Percentiles rank a stretch among this genome's conserved stretches.
Conservation (phyloP, 2,113 vertebrate species). For the Conger conger region DNA sequence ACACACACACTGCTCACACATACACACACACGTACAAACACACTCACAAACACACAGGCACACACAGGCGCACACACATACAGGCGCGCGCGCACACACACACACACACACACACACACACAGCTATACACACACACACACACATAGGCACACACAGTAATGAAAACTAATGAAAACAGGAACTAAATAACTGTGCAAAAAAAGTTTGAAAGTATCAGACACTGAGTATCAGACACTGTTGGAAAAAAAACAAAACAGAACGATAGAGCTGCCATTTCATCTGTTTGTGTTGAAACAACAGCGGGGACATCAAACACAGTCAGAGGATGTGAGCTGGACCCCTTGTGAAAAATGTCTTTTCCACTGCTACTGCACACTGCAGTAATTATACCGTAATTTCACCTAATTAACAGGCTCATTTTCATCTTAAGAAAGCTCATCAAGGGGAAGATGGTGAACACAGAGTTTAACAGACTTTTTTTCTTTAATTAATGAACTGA, state of each 20-base stretch:
- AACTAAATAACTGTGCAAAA: background rate
- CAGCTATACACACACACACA: background rate
- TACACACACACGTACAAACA: too few species aligned
- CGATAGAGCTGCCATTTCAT: constrained; percentile 18
- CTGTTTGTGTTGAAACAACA: constrained; percentile 22
- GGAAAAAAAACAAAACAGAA: constrained; percentile 13
- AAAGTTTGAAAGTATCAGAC: background rate
- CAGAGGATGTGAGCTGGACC: constrained; percentile 17
- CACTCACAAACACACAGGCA: too few species aligned
- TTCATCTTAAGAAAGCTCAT: constrained; percentile 55
- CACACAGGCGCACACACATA: too few species aligned
- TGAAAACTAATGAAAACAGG: constrained; percentile 21
- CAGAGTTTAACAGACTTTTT: constrained; percentile 35
- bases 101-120: background rate
- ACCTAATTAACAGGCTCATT: constrained; percentile 59
- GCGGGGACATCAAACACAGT: constrained; percentile 17
- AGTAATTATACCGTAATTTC: constrained; percentile 48
- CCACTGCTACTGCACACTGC: constrained; percentile 47
- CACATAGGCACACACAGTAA: background rate
- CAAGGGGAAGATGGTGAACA: constrained; percentile 51
- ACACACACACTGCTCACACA: too few species aligned
- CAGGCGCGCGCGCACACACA: background rate
- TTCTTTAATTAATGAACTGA: constrained; percentile 51
- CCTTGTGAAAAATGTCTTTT: constrained; percentile 42
- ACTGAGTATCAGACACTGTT: constrained; percentile 2